phyloP scores from a whole-genome alignment of 2,888 invertebrate genomes.

The Rhorus exstirpatorius region DNA sequence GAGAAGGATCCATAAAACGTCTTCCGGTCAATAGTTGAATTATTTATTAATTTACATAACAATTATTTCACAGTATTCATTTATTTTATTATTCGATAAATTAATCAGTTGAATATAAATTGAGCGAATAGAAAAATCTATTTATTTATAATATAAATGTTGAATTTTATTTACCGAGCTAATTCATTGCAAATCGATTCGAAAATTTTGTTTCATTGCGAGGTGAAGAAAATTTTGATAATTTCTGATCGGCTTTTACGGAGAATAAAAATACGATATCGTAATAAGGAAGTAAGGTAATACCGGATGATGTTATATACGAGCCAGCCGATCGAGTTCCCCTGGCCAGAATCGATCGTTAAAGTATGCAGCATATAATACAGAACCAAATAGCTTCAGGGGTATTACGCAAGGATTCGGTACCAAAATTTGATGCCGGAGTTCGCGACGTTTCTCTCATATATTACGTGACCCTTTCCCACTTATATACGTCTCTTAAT shows the following conservation, averaged over 20 bases:
- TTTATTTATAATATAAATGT: no score
- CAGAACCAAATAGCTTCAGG: slow-evolving; percentile 41
- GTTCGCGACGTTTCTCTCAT: slow-evolving; percentile 31
- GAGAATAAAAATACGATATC: background rate
- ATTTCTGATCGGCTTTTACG: background rate
- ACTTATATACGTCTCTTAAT: background rate
- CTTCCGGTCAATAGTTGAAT: no score
- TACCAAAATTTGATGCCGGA: slow-evolving; percentile 25
- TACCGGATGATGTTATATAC: background rate
- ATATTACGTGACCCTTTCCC: slow-evolving; percentile 43
- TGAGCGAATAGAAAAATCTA: no score
- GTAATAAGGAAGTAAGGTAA: slow-evolving; percentile 19
- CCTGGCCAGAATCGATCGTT: slow-evolving; percentile 12
- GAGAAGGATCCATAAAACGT: no score
- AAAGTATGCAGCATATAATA: slow-evolving; percentile 25
- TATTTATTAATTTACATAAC: no score
- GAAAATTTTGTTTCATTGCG: no score
- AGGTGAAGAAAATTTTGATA: no score
- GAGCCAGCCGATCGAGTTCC: background rate
- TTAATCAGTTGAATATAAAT: no score
- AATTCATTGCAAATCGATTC: no score
- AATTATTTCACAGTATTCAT: no score
- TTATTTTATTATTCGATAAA: no score
- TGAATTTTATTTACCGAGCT: no score
- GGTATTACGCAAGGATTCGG: slow-evolving; percentile 30